Evolutionary conservation across 2,888 invertebrate species (phyloP).

Genomic region (Ctena decussata): DNA sequence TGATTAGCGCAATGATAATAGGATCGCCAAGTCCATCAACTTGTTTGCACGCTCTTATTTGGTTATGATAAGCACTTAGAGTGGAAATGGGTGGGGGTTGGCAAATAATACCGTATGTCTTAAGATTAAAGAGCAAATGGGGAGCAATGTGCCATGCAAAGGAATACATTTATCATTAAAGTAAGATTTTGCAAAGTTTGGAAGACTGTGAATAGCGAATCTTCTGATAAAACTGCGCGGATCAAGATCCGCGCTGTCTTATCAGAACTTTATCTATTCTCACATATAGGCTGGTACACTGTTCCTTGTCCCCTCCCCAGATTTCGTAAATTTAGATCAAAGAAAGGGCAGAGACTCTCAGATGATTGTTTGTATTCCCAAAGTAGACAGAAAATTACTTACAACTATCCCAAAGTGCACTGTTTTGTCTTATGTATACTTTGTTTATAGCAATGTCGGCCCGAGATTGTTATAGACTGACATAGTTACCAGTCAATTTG

Average conservation of each 20-base stretch:
- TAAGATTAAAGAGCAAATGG: too few relatives aligned
- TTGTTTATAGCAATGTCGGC: not conserved
- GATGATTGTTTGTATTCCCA: not conserved
- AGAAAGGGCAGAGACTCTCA: not conserved
- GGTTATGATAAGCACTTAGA: constrained; percentile 20
- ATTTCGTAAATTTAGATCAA: not conserved
- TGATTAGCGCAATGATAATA: constrained; percentile 48
- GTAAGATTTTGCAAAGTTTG: too few relatives aligned
- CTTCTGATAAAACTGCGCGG: too few relatives aligned
- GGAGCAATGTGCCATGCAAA: too few relatives aligned
- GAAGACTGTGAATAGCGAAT: too few relatives aligned
- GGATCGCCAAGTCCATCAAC: constrained; percentile 39
- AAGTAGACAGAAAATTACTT: not conserved
- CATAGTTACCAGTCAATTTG: not conserved
- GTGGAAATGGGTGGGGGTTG: not conserved
- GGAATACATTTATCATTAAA: too few relatives aligned
- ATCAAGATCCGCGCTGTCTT: too few relatives aligned
- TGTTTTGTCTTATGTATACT: not conserved
- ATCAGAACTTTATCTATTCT: too few relatives aligned
- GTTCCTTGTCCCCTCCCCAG: too few relatives aligned
- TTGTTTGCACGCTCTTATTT: constrained; percentile 46
- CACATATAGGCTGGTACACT: too few relatives aligned
- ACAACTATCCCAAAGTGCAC: not conserved
- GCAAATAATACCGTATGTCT: too few relatives aligned
- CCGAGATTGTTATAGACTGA: not conserved